phyloP scores from a whole-genome alignment of 1,140 invertebrate genomes.

The Meloidogyne floridensis region DNA sequence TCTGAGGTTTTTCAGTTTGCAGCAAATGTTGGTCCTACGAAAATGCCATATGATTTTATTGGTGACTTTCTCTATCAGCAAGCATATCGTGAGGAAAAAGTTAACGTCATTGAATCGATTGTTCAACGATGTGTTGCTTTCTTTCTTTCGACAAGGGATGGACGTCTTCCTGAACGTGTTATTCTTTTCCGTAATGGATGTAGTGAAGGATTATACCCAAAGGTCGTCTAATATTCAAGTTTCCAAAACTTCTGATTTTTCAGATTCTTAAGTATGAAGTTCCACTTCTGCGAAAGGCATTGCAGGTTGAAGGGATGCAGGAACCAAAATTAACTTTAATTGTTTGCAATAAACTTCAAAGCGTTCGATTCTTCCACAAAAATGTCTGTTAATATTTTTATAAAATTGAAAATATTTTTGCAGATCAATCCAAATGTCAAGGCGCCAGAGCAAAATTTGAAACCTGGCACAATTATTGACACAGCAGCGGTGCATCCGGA shows the following conservation, averaged over 20 bases:
- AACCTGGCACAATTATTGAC: conserved; percentile 45
- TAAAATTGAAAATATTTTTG: background rate
- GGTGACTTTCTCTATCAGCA: conserved; percentile 39
- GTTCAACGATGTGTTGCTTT: conserved; percentile 33
- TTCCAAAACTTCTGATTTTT: background rate
- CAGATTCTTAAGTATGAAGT: conserved; percentile 43
- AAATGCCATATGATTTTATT: conserved; percentile 32
- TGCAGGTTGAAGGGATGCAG: conserved; percentile 1
- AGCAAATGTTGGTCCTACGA: conserved; percentile 36
- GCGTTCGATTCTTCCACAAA: conserved; percentile 40
- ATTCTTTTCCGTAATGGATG: conserved; percentile 50
- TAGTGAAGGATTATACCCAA: conserved; percentile 43
- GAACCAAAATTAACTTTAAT: conserved; percentile 38
- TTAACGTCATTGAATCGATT: conserved; percentile 37
- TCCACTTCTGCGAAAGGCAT: conserved; percentile 31
- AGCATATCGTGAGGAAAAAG: conserved; percentile 45
- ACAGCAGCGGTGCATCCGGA: conserved; percentile 43
- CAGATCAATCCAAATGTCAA: conserved; percentile 35
- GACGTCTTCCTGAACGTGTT: conserved; percentile 31
- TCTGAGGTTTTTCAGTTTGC: conserved; percentile 22
- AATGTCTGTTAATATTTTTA: conserved; percentile 18
- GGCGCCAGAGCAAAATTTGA: conserved; percentile 45
- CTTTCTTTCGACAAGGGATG: conserved; percentile 14
- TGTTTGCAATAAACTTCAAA: conserved; percentile 47
- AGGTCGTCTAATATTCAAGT: background rate